Evolutionary conservation across 2,113 vertebrate genomes (phyloP), one percentile per base, ranked within the genome.

Genomic region (Hyperoodon ampullatus): DNA sequence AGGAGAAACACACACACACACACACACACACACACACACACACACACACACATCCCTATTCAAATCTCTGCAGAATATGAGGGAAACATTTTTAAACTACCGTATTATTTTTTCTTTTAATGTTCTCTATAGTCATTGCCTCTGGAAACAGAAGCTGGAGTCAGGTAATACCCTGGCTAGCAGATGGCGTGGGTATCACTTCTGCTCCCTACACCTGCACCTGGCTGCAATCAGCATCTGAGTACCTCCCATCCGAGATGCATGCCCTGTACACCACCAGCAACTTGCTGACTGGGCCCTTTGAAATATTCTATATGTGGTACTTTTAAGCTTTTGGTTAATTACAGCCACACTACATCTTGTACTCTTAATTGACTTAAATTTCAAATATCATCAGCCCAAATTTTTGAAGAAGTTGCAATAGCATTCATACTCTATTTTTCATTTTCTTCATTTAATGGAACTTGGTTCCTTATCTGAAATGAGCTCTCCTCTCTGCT

Each of bases 391-490:
- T 18, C 39, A n/a, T 53, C 23, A 78, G 15, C 55, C 5, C 47
- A 35, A 55, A 6, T 58, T 55, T 65, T 91, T 77, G 3, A 89
- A 95, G 68, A 93, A 50, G 30, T 65, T 80, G 42, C 8, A 63
- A 5, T 68, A 39, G 55, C 63, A 71, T 19, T 21, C 28, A 11
- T 3, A 60, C 24, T 61, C 28, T 92, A 58, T 78, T 97, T 88
- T 80, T 95, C 87, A 89, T 80, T 87, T 92, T 94, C 88, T 81
- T 90, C 21, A 8, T 8, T 92, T 93, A 97, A 61, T 84, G 68
- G 85, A 83, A 88, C 88, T 94, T 75, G 28, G 77, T 77, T 80
- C 39, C 19, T 89, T 94, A 77, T 75, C 95, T 66, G 70, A 87
- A 81, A 94, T 93, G 5, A 82, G 23, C 3, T 89, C 82, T 50